These are phyloP conservation scores for Lithobates sylvaticus DNA, from an alignment of 2,797 vertebrate species.

Conservation along the genomic window DNA sequence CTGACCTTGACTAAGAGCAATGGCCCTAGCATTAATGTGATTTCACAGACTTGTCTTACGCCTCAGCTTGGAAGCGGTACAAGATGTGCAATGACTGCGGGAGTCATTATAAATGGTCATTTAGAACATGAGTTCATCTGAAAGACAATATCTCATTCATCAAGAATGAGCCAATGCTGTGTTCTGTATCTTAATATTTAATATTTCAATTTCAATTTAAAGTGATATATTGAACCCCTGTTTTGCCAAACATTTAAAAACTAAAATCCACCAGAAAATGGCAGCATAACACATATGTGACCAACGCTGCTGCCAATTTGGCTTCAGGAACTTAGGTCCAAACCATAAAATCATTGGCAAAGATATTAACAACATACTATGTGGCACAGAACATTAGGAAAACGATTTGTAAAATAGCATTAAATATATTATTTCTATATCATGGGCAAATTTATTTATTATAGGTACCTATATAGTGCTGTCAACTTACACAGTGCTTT, in stretches of 20 bases:
- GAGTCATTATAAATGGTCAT: slow-evolving; percentile 31
- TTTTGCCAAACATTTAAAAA: background rate
- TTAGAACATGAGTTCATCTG: slow-evolving; percentile 33
- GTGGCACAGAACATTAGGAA: too few relatives aligned
- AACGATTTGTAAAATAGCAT: too few relatives aligned
- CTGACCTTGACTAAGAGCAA: slow-evolving; percentile 44
- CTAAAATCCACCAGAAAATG: background rate
- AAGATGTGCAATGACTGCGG: slow-evolving; percentile 22
- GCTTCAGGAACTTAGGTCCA: too few relatives aligned
- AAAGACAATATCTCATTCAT: slow-evolving; percentile 14
- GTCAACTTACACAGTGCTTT: too few relatives aligned
- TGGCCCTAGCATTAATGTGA: slow-evolving; percentile 34
- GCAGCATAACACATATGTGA: background rate
- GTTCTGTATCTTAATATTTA: slow-evolving; percentile 22
- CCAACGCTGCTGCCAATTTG: background rate
- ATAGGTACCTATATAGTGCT: too few relatives aligned
- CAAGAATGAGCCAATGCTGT: slow-evolving; percentile 1
- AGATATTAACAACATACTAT: too few relatives aligned
- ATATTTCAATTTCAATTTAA: background rate
- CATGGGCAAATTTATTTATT: too few relatives aligned
- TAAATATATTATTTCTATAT: too few relatives aligned
- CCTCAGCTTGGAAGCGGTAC: slow-evolving; percentile 40
- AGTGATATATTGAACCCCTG: background rate
- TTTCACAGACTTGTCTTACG: slow-evolving; percentile 35
- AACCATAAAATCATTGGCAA: too few relatives aligned